Percentiles rank a stretch among this genome's conserved stretches.
These are phyloP conservation scores for Drosophila busckii DNA, from an alignment of 1,140 invertebrate genomes.

Conservation along the genomic window DNA sequence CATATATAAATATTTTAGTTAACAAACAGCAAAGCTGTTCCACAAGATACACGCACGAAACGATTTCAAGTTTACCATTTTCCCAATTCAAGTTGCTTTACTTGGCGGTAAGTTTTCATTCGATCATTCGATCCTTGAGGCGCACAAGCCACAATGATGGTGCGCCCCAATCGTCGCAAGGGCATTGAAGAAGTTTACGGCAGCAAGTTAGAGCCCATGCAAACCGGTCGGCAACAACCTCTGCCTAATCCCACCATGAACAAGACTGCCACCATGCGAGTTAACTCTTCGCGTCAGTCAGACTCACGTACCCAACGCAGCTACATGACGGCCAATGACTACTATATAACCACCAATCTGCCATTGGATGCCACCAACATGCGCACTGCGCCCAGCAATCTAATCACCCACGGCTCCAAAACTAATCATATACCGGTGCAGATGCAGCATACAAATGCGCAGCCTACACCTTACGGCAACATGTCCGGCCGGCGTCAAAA, in stretches of 20 bases:
- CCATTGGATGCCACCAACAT: constrained; percentile 41
- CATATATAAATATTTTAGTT: constrained; percentile 38
- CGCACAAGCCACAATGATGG: constrained; percentile 36
- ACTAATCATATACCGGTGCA: constrained; percentile 2
- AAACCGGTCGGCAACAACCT: constrained; percentile 33
- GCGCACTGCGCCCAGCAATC: constrained; percentile 7
- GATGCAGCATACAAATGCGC: constrained; percentile 1
- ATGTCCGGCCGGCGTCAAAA: constrained; percentile 38
- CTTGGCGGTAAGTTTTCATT: constrained; percentile 4
- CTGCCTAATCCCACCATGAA: constrained; percentile 25
- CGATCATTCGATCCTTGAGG: background rate
- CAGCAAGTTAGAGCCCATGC: constrained; percentile 47
- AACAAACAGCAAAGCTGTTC: constrained; percentile 18
- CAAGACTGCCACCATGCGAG: constrained; percentile 38
- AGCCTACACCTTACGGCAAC: constrained; percentile 28
- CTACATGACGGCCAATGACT: constrained; percentile 56
- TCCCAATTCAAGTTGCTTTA: background rate
- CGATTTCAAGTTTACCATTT: background rate
- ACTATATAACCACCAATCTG: constrained; percentile 59
- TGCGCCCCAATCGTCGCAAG: constrained; percentile 57
- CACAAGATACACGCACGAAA: too few relatives aligned
- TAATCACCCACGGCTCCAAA: constrained; percentile 3
- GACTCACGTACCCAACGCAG: constrained; percentile 50
- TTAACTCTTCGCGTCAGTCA: constrained; percentile 16
- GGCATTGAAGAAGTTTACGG: constrained; percentile 66